phyloP scores from a whole-genome alignment of 2,888 invertebrate species.

The Pyrocoelia pectoralis region DNA sequence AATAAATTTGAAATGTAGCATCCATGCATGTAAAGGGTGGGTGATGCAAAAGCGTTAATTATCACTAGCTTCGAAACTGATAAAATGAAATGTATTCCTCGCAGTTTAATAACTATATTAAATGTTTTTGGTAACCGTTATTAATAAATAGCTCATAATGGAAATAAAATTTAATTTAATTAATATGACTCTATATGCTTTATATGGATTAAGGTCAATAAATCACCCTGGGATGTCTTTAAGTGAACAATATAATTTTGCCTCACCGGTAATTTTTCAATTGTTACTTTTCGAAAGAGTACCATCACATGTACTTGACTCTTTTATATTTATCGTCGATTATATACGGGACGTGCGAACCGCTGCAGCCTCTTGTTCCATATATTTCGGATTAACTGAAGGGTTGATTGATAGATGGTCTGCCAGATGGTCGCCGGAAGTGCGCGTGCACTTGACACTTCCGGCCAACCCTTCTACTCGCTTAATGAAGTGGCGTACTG shows the following conservation, averaged over 20 bases:
- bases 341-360: slow-evolving; percentile 35
- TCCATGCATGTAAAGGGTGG: no score
- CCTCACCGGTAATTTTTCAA: background rate
- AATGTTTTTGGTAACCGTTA: no score
- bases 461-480: slow-evolving; percentile 53
- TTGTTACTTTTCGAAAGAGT: slow-evolving; percentile 1
- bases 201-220: background rate
- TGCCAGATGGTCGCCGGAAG: slow-evolving; percentile 52
- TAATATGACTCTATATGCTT: no score
- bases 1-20: no score
- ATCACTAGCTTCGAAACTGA: no score
- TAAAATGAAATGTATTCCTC: no score
- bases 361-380: slow-evolving; percentile 32
- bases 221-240: background rate
- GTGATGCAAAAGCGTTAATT: no score
- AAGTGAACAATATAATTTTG: background rate
- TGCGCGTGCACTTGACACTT: slow-evolving; percentile 58
- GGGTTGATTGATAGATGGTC: slow-evolving; percentile 47
- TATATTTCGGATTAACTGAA: slow-evolving; percentile 37
- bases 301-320: slow-evolving; percentile 29
- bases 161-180: no score
- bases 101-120: no score
- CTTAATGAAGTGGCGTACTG: slow-evolving; percentile 48
- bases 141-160: no score
- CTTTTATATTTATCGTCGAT: slow-evolving; percentile 24